These are phyloP conservation scores for Sphecodes monilicornis DNA, from an alignment of 2,888 invertebrate species.

Conservation along the genomic window DNA sequence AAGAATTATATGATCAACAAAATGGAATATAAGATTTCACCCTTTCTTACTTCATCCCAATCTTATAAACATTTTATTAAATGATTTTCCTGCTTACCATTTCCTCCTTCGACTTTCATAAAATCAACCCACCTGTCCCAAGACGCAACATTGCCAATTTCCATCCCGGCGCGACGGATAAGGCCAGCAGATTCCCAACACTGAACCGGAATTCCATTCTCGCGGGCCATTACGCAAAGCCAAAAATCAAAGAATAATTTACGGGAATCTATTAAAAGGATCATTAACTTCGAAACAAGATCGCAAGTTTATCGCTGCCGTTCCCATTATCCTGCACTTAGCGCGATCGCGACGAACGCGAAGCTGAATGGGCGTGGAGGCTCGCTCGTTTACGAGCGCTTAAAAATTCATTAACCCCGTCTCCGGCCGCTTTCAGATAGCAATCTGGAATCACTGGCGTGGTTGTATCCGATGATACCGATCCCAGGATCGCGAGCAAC, in stretches of 20 bases:
- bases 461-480: background rate
- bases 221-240: background rate
- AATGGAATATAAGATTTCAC: background rate
- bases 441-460: background rate
- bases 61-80: background rate
- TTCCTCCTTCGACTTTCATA: background rate
- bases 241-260: background rate
- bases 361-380: background rate
- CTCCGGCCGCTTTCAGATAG: background rate
- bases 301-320: background rate
- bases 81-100: background rate
- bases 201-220: background rate
- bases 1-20: background rate
- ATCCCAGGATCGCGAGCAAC: background rate
- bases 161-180: background rate
- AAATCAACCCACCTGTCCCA: background rate
- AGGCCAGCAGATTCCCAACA: background rate
- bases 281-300: background rate
- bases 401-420: conserved; percentile 14
- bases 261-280: background rate
- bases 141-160: background rate
- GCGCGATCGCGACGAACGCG: background rate
- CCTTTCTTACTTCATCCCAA: background rate
- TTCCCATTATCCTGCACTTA: background rate
- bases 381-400: conserved; percentile 7